These are phyloP conservation scores for Tryphoninae sp. DNA, from an alignment of 2,888 invertebrate species.

Conservation along the genomic window DNA sequence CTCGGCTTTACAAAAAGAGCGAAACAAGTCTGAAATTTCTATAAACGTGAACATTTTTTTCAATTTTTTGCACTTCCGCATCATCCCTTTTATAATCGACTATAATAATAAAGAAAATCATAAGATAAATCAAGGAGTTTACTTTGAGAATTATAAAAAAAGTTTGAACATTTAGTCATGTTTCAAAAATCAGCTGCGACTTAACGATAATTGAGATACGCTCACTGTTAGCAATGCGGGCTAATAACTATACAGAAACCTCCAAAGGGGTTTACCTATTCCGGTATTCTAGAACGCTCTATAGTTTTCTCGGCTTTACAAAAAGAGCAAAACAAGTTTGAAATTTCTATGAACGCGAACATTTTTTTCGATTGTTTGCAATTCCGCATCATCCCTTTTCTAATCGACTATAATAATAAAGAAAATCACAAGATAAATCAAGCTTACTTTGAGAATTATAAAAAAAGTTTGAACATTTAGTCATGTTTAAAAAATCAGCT, in stretches of 20 bases:
- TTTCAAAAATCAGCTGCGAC: not conserved
- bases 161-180: not conserved
- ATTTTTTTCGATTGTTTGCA: no score
- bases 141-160: not conserved
- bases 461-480: conserved; percentile 5
- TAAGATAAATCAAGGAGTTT: not conserved
- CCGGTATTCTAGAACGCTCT: not conserved
- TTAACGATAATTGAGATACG: conserved; percentile 1
- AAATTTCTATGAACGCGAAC: no score
- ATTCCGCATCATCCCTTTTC: no score
- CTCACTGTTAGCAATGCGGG: conserved; percentile 15
- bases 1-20: no score
- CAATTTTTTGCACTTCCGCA: no score
- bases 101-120: not conserved
- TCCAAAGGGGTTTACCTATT: conserved; percentile 15
- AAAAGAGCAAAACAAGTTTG: no score
- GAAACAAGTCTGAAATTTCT: no score
- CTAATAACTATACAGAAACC: not conserved
- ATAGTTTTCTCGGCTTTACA: not conserved
- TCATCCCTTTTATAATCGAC: no score
- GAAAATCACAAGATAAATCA: not conserved
- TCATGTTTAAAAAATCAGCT: not conserved
- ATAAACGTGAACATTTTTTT: no score
- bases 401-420: not conserved
- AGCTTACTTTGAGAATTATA: not conserved